These are phyloP conservation scores for Drosophila simulans DNA, from an alignment of 1,140 invertebrate genomes.

Conservation along the genomic window DNA sequence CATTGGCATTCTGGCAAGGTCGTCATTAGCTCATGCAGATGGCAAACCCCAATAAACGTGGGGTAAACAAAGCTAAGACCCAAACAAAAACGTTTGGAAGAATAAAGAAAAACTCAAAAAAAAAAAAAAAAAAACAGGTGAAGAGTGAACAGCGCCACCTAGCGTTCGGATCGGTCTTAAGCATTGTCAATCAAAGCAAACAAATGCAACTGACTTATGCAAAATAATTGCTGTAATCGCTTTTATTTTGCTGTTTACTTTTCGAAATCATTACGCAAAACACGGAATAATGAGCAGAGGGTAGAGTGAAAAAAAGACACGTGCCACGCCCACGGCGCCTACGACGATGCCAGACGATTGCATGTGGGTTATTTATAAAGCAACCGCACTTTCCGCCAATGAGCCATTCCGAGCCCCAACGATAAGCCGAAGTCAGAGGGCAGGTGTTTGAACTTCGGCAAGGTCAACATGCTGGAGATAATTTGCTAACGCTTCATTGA, in stretches of 20 bases:
- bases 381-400: slow-evolving; percentile 24
- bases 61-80: slow-evolving; percentile 8
- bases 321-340: slow-evolving; percentile 59
- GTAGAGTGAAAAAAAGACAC: slow-evolving; percentile 2
- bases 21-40: slow-evolving; percentile 7
- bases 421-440: slow-evolving; percentile 75
- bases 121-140: neutral
- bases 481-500: slow-evolving; percentile 27
- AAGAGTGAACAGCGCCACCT: neutral
- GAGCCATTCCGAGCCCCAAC: slow-evolving; percentile 30
- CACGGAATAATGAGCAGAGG: neutral
- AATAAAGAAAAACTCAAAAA: neutral
- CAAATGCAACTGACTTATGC: slow-evolving; percentile 48
- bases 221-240: slow-evolving; percentile 47
- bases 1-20: slow-evolving; percentile 34
- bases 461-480: slow-evolving; percentile 63
- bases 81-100: slow-evolving; percentile 1
- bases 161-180: neutral
- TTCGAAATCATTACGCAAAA: slow-evolving; percentile 57
- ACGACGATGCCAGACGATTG: slow-evolving; percentile 33
- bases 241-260: slow-evolving; percentile 45
- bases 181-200: slow-evolving; percentile 44
- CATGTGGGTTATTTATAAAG: slow-evolving; percentile 52
- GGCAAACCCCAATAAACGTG: slow-evolving; percentile 1
- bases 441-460: slow-evolving; percentile 75